Conservation (phyloP, 92 coral and sea anemone genomes). For the Palythoa grandiflora region DNA sequence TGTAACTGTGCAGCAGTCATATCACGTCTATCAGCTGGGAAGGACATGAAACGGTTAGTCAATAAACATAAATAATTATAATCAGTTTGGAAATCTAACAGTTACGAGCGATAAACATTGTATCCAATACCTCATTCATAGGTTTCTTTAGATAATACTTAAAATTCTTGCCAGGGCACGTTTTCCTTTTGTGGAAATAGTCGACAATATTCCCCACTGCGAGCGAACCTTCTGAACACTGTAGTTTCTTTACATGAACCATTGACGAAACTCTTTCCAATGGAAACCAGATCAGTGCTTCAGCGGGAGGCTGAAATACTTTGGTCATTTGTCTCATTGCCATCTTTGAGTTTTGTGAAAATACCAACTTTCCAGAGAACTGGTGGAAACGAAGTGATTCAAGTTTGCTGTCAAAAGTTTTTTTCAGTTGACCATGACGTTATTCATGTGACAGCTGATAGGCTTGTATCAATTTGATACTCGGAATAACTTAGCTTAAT, state of each 20-base stretch:
- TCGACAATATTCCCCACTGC: not conserved
- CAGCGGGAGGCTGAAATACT: not conserved
- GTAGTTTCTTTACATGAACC: not conserved
- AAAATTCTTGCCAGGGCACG: slow-evolving; percentile 9
- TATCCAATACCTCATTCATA: not conserved
- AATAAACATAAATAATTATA: not conserved
- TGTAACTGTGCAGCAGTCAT: not conserved
- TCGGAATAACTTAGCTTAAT: not conserved
- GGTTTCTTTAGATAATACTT: not conserved
- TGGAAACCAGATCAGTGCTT: slow-evolving; percentile 16
- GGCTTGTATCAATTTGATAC: not conserved
- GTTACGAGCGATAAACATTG: not conserved
- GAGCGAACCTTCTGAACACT: not conserved
- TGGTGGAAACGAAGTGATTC: not conserved
- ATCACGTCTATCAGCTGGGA: slow-evolving; percentile 12
- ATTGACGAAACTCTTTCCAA: not conserved
- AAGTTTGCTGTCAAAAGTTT: not conserved
- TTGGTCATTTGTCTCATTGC: not conserved
- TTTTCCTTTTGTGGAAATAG: not conserved
- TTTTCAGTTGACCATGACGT: not conserved
- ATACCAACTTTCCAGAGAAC: not conserved
- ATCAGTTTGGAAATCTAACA: not conserved
- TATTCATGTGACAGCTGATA: slow-evolving; percentile 6
- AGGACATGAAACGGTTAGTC: slow-evolving; percentile 11
- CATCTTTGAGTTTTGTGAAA: not conserved